phyloP scores from a whole-genome alignment of 2,113 vertebrate genomes.

The Lophotis ruficrista region DNA sequence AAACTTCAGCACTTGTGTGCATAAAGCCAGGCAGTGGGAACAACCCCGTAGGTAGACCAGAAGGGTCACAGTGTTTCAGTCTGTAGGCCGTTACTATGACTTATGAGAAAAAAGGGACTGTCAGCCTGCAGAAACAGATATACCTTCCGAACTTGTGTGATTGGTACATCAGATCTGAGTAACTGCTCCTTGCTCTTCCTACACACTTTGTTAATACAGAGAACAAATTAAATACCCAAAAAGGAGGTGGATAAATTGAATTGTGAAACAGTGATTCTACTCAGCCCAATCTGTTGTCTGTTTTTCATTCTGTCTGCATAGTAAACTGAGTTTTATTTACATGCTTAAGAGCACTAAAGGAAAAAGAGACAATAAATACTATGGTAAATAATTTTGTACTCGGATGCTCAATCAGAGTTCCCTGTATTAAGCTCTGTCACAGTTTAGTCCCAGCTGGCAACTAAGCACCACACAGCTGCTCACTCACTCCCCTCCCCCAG shows the following conservation, averaged over 20 bases:
- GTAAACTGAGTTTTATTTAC: background rate
- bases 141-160: fast-evolving
- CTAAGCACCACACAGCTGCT: no score
- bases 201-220: background rate
- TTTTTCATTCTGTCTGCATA: background rate
- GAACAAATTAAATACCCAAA: background rate
- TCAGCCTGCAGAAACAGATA: background rate
- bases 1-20: background rate
- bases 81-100: background rate
- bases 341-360: background rate
- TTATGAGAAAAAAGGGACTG: background rate
- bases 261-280: background rate
- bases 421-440: background rate
- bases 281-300: background rate
- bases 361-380: background rate
- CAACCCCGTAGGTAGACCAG: background rate
- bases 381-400: background rate
- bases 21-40: background rate
- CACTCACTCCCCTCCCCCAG: no score
- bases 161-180: background rate
- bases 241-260: background rate
- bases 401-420: background rate
- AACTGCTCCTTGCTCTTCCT: background rate
- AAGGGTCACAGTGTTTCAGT: background rate
- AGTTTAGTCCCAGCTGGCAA: no score